A percentile compares a stretch with the other conserved stretches of the same genome.
Conservation (phyloP, 2,797 vertebrate genomes). For the Cercopithecus mitis region DNA sequence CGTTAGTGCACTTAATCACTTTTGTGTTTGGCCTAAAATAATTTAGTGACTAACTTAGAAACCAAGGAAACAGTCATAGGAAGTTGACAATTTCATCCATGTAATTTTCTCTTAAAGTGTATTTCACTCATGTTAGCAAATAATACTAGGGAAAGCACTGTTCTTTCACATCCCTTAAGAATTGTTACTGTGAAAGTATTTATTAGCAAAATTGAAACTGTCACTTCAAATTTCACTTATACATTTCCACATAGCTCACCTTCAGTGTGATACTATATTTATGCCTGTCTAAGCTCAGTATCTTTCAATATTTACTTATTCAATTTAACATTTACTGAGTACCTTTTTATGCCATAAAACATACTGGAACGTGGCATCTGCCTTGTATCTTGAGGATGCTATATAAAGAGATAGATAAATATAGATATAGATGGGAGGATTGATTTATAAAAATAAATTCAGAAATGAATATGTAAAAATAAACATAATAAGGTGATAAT, state of each 20-base stretch:
- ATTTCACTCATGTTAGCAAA: conserved; percentile 15
- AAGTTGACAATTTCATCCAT: conserved; percentile 54
- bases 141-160: background rate
- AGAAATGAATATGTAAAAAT: background rate
- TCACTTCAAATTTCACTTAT: background rate
- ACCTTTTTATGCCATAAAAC: background rate
- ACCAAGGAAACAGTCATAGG: conserved; percentile 73
- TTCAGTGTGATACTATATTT: background rate
- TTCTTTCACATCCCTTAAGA: background rate
- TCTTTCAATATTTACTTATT: conserved; percentile 19
- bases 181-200: background rate
- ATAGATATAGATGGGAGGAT: background rate
- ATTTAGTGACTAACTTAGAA: conserved; percentile 71
- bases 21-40: background rate
- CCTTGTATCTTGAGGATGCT: background rate
- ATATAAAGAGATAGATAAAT: background rate
- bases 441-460: background rate
- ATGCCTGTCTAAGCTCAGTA: background rate
- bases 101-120: conserved; percentile 55
- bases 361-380: background rate
- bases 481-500: background rate
- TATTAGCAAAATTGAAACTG: background rate
- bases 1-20: background rate
- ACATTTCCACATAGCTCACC: background rate
- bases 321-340: background rate